These are phyloP conservation scores for Bagarius yarrelli DNA, from an alignment of 2,113 vertebrate genomes.

Conservation along the genomic window DNA sequence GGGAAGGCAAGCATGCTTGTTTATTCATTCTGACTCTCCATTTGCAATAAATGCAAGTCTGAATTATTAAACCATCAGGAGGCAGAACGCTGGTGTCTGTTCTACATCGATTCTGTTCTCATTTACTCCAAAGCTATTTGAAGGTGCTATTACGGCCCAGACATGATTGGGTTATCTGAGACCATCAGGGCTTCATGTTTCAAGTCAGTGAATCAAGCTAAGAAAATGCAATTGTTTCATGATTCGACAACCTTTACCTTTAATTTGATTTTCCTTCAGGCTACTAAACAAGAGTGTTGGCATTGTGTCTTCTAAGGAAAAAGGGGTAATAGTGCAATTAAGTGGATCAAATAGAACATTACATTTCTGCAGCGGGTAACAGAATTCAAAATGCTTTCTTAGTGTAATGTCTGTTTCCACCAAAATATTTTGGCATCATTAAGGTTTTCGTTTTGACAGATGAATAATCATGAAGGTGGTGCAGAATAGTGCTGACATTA, in stretches of 20 bases:
- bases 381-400: not conserved
- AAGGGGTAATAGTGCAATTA: not conserved
- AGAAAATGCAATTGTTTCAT: conserved; percentile 41
- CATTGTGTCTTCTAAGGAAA: not conserved
- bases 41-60: conserved; percentile 29
- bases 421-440: not conserved
- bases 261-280: conserved; percentile 35
- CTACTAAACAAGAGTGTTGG: not conserved
- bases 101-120: conserved; percentile 40
- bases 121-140: conserved; percentile 35
- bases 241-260: conserved; percentile 43
- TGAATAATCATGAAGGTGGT: not conserved
- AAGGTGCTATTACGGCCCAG: conserved; percentile 37
- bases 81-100: conserved; percentile 28
- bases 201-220: conserved; percentile 38
- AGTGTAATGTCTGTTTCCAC: not conserved
- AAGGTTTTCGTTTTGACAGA: not conserved
- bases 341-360: not conserved
- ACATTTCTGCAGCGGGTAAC: not conserved
- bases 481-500: not conserved
- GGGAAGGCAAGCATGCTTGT: conserved; percentile 6
- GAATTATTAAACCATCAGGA: conserved; percentile 45
- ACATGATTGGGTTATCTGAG: conserved; percentile 41
- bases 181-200: conserved; percentile 37
- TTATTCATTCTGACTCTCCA: conserved; percentile 39